phyloP scores from a whole-genome alignment of 2,113 vertebrate species.

The Callopanchax toddi region DNA sequence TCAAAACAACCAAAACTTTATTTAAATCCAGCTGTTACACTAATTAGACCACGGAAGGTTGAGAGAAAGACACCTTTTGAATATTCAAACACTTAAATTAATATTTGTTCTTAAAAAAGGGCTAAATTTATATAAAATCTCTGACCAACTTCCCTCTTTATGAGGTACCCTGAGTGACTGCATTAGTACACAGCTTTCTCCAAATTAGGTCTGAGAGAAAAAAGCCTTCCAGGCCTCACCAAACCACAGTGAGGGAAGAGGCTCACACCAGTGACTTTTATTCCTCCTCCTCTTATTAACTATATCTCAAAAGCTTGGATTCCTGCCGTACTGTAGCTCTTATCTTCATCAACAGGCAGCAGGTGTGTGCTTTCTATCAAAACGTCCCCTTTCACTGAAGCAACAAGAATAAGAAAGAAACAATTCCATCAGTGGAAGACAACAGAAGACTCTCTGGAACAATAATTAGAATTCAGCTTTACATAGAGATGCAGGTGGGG shows the following conservation, averaged over 20 bases:
- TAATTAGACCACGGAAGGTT: too few species aligned
- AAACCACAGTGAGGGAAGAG: constrained; percentile 31
- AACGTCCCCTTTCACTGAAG: background rate
- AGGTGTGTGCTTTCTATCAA: background rate
- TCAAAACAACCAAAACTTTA: background rate
- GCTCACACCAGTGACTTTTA: background rate
- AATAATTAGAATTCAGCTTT: constrained; percentile 46
- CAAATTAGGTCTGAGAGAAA: constrained; percentile 25
- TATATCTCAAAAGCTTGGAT: constrained; percentile 4
- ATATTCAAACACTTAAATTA: too few species aligned
- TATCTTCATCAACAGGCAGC: background rate
- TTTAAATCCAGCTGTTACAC: too few species aligned
- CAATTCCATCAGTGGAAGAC: constrained; percentile 9
- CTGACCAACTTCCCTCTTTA: background rate
- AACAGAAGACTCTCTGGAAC: constrained; percentile 26
- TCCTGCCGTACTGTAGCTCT: background rate
- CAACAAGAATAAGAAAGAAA: constrained; percentile 5
- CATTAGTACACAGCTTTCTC: background rate
- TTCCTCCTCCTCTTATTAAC: background rate
- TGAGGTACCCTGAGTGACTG: background rate
- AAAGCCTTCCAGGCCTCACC: constrained; percentile 19
- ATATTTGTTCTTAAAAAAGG: too few species aligned
- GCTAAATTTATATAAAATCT: too few species aligned
- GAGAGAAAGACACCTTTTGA: too few species aligned
- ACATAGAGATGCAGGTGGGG: constrained; percentile 22